A percentile compares a stretch with the other conserved stretches of the same genome.
Conservation (phyloP, 30 jellyfish, hydroid and myxozoan species). For the Catostylus mosaicus region DNA sequence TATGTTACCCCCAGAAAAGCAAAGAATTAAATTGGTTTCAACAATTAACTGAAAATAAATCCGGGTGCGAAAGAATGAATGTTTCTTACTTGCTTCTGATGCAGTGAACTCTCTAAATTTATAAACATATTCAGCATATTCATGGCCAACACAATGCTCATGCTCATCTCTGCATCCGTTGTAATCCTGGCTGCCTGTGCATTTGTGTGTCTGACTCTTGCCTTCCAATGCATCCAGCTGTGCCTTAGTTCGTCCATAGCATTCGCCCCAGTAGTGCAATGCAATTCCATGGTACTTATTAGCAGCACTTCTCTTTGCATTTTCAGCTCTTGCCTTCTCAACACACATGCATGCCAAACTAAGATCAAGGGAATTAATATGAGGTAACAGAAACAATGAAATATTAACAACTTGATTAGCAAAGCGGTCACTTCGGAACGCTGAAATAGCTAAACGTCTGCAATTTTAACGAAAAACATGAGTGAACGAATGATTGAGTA, state of each 20-base stretch:
- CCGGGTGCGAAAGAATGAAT: too few relatives aligned
- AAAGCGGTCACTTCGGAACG: too few relatives aligned
- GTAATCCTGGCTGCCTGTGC: slow-evolving; percentile 18
- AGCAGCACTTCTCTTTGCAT: neutral
- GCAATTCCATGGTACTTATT: neutral
- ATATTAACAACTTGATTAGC: too few relatives aligned
- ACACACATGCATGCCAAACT: slow-evolving; percentile 14
- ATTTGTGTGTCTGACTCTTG: neutral
- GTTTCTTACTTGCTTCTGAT: too few relatives aligned
- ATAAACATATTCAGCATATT: slow-evolving; percentile 5
- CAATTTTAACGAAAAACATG: too few relatives aligned
- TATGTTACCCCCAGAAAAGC: too few relatives aligned
- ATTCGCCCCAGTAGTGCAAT: slow-evolving; percentile 26
- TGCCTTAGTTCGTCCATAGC: slow-evolving; percentile 5
- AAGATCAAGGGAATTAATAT: too few relatives aligned
- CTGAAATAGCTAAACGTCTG: too few relatives aligned
- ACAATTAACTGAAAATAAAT: too few relatives aligned
- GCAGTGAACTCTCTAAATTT: neutral
- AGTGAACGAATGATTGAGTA: too few relatives aligned
- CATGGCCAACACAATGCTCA: slow-evolving; percentile 10
- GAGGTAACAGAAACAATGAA: too few relatives aligned
- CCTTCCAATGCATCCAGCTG: slow-evolving; percentile 4
- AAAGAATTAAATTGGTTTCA: too few relatives aligned
- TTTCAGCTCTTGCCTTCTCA: slow-evolving; percentile 3
- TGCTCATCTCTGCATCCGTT: neutral